Base-by-base conservation (phyloP, 2,113 vertebrate genomes). In the Mustela lutreola region DNA sequence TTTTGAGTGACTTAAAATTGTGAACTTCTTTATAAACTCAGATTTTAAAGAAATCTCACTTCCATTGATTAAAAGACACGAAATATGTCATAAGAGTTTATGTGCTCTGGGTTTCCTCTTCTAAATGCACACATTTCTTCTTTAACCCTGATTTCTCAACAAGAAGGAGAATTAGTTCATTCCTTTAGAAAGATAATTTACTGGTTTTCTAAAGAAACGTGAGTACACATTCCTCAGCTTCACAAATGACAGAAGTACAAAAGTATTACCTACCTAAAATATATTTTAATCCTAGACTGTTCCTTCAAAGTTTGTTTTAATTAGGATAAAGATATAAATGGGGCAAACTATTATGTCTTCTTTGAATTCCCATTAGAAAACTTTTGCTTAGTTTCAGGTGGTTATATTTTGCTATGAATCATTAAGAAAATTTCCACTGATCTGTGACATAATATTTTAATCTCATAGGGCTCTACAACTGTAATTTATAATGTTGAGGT, bases 401-500 rank as follows among this genome's bases (percentile, higher is more conserved):
- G 63, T 94, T 78, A 26, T 88, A 86, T 95, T 96, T 97, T 87
- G 21, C 45, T 92, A 71, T 95, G 90, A 95, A 85, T 96, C 96
- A 97, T 80, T 78, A 96, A 95, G 83, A 95, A 96, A 95, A 96
- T 95, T 96, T 91, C 28, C 84, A 95, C 56, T 92, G 87, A 83
- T 94, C 75, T 95, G 60, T 97, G 95, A 97, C 86, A 91, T 94
- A 90, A 97, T 96, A 91, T 94, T 96, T 93, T 96, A 93, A 88
- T 62, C 81, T 18, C 82, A 21, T 36, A 45, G 83, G 73, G 15
- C 2, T 80, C 95, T 93, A 22, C 36, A 91, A 56, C 60, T 95
- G 31, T 83, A 82, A 97, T 96, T 98, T 95, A 97, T 85, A 94
- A 97, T 39, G 1, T 73, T 79, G 60, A 96, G 33, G 80, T 92